phyloP scores from a whole-genome alignment of 1,140 invertebrate species.

The Drosophila nigrodunni region DNA sequence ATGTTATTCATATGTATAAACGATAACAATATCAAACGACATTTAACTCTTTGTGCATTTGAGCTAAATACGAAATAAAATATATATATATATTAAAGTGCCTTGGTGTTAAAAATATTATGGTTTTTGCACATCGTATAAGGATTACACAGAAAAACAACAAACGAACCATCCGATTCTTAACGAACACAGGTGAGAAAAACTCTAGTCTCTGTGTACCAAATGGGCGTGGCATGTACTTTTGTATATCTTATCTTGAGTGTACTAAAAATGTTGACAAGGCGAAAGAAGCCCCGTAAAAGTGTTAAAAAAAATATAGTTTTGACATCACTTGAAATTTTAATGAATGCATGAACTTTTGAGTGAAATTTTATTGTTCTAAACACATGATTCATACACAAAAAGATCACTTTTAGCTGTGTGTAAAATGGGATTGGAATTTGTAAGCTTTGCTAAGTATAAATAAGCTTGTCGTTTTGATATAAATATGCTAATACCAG shows the following conservation, averaged over 20 bases:
- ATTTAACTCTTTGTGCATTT: slow-evolving; percentile 35
- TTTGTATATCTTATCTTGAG: neutral
- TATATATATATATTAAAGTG: slow-evolving; percentile 5
- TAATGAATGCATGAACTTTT: neutral
- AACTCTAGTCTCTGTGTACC: neutral
- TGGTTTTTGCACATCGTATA: slow-evolving; percentile 55
- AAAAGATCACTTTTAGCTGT: neutral
- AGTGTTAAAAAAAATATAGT: slow-evolving; percentile 9
- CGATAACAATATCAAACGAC: slow-evolving; percentile 50
- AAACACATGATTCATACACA: slow-evolving; percentile 5
- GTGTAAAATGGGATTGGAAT: slow-evolving; percentile 6
- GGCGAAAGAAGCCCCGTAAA: neutral
- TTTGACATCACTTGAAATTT: neutral
- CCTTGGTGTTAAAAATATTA: slow-evolving; percentile 52
- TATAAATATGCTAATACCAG: slow-evolving; percentile 24
- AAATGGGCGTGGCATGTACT: slow-evolving; percentile 12
- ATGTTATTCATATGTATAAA: slow-evolving; percentile 20
- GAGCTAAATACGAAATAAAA: slow-evolving; percentile 56
- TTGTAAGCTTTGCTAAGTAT: slow-evolving; percentile 5
- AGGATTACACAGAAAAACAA: slow-evolving; percentile 46
- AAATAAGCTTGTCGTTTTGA: neutral
- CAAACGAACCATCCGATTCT: slow-evolving; percentile 50
- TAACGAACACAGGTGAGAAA: slow-evolving; percentile 61
- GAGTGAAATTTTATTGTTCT: neutral
- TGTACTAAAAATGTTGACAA: slow-evolving; percentile 1